phyloP scores from a whole-genome alignment of 1,140 invertebrate genomes.

The Notospermus geniculatus region DNA sequence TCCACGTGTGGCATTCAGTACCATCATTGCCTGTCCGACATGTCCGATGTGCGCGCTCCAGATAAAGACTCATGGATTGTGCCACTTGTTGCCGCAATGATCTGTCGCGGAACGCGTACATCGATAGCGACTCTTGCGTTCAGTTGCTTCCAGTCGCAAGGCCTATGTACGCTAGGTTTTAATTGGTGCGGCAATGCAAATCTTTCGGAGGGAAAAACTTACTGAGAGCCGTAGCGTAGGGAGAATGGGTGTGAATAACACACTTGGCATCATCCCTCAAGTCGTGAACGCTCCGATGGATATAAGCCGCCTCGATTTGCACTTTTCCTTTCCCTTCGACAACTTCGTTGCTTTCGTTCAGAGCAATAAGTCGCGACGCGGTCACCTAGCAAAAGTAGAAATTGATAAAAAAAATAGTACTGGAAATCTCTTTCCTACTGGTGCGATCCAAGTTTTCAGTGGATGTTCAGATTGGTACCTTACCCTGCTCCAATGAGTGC shows the following conservation, averaged over 20 bases:
- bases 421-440: too few relatives aligned
- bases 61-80: too few relatives aligned
- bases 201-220: not conserved
- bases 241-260: not conserved
- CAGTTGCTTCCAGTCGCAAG: too few relatives aligned
- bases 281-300: constrained; percentile 2
- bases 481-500: constrained; percentile 7
- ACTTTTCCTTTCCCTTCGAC: constrained; percentile 1
- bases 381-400: not conserved
- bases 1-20: too few relatives aligned
- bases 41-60: too few relatives aligned
- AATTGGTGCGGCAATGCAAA: not conserved
- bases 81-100: too few relatives aligned
- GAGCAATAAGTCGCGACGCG: not conserved
- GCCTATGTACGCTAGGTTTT: not conserved
- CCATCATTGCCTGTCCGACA: too few relatives aligned
- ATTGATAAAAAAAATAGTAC: not conserved
- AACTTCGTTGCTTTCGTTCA: not conserved
- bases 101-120: too few relatives aligned
- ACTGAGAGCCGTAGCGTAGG: constrained; percentile 7
- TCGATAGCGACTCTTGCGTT: too few relatives aligned
- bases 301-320: not conserved
- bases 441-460: too few relatives aligned
- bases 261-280: not conserved
- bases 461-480: not conserved